Base-by-base conservation (phyloP, 2,113 vertebrate genomes). In the Arvicanthis niloticus region DNA sequence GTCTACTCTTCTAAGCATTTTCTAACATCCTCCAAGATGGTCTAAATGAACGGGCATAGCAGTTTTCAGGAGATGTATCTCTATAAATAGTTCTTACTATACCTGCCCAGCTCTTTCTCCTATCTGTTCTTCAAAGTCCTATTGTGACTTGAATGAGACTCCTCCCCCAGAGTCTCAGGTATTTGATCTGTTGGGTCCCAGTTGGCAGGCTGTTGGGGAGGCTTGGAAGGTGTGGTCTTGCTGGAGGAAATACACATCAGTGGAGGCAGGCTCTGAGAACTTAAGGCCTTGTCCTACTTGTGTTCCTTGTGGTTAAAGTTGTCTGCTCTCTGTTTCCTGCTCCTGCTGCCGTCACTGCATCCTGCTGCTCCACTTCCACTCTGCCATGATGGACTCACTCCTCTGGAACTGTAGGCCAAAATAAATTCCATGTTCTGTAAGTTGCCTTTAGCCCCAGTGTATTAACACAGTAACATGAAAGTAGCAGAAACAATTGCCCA, bases 71-170 rank as follows among this genome's bases (percentile, higher is more conserved):
- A 73, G 75, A 93, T 53, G 89, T 78, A 29, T 58, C 53, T 91
- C 72, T 76, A 89, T 91, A 92, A 91, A n/a, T 24, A 91, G 75
- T 95, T 42, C 40, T 91, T 91, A 51, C 40, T 88, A 34, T 68
- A 84, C 29, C 94, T 94, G 67, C 9, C 40, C 40, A 88, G 56
- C 77, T 94, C 12, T 77, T 92, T 95, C 31, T 70, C 13, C 91
- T 85, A 60, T 90, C 88, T 70, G 31, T 70, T 88, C 73, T 88
- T 82, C 3, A 87, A 90, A 97, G 92, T 78, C 26, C 48, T 78
- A 7, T 77, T 16, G 76, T 51, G 29, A 48, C 29, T 78, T 78
- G 29, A 31, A 34, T 34, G 29, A 78, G 45, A 51, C 17, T 17
- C 29, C 24, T 78, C 15, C 2, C 6, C 6, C 45, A 51, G 76